A percentile compares a stretch with the other conserved stretches of the same genome.
These are phyloP conservation scores for Conistra vaccinii DNA, from an alignment of 2,888 invertebrate species.

Conservation along the genomic window DNA sequence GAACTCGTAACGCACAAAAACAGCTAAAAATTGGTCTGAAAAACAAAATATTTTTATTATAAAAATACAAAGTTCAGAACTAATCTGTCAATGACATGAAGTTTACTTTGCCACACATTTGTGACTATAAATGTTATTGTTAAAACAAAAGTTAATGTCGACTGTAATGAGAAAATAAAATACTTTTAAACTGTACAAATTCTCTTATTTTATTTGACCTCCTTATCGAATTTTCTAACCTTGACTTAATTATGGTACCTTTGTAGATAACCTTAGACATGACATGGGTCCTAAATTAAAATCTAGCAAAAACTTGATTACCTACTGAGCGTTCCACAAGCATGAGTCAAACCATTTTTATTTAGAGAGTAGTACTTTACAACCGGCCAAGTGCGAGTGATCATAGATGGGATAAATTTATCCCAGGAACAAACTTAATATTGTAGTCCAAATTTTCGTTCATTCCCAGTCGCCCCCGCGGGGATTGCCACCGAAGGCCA, in stretches of 20 bases:
- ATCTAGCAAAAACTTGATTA: not conserved
- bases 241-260: not conserved
- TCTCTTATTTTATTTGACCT: conserved; percentile 37
- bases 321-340: not conserved
- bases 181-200: conserved; percentile 68
- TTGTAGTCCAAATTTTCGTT: too few relatives aligned
- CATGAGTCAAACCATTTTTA: not conserved
- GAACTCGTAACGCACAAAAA: conserved; percentile 32
- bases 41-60: conserved; percentile 13
- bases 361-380: not conserved
- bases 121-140: conserved; percentile 64
- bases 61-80: conserved; percentile 22
- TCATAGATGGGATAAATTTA: too few relatives aligned
- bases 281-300: not conserved
- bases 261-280: not conserved
- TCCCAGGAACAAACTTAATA: too few relatives aligned
- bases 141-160: conserved; percentile 73
- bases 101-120: conserved; percentile 38
- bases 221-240: not conserved
- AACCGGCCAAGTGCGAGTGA: too few relatives aligned
- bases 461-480: too few relatives aligned
- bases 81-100: conserved; percentile 25
- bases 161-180: conserved; percentile 85
- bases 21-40: conserved; percentile 25
- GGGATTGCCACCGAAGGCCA: too few relatives aligned